A percentile compares a stretch with the other conserved stretches of the same genome.
phyloP scores from a whole-genome alignment of 2,797 vertebrate genomes.

The Ctenochaetus hawaiiensis region DNA sequence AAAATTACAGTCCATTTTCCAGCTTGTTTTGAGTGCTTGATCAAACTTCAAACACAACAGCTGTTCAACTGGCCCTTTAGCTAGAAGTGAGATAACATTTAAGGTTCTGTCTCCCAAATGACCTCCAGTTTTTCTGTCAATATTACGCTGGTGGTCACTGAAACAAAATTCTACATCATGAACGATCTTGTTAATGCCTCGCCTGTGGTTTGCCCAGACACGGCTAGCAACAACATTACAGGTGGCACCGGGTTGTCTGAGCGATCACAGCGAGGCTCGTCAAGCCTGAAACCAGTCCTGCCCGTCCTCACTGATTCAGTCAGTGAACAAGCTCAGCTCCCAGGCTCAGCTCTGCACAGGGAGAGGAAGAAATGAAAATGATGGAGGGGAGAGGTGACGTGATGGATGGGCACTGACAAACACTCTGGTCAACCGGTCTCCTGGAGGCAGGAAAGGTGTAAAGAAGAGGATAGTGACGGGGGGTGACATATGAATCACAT shows the following conservation, averaged over 20 bases:
- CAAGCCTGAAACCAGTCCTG: slow-evolving; percentile 24
- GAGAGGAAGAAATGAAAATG: neutral
- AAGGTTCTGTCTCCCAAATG: neutral
- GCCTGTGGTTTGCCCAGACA: slow-evolving; percentile 3
- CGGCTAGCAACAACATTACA: slow-evolving; percentile 17
- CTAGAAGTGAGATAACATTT: neutral
- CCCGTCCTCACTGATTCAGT: slow-evolving; percentile 23
- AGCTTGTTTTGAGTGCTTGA: neutral
- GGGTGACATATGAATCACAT: slow-evolving; percentile 3
- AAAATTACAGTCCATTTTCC: no score
- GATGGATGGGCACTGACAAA: slow-evolving; percentile 48
- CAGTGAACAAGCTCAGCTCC: slow-evolving; percentile 23
- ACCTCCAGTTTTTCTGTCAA: neutral
- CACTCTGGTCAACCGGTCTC: slow-evolving; percentile 15
- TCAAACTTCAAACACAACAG: neutral
- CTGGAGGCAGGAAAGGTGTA: slow-evolving; percentile 7
- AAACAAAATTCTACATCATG: neutral
- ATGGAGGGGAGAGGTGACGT: slow-evolving; percentile 11
- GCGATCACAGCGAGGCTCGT: slow-evolving; percentile 13
- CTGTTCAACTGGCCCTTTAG: neutral
- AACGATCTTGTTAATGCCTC: neutral
- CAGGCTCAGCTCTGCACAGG: slow-evolving; percentile 8
- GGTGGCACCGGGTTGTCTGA: slow-evolving; percentile 55
- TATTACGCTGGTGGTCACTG: neutral
- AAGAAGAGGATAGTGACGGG: neutral